Base-by-base conservation (phyloP, 2,797 vertebrate species). In the Esox lucius region DNA sequence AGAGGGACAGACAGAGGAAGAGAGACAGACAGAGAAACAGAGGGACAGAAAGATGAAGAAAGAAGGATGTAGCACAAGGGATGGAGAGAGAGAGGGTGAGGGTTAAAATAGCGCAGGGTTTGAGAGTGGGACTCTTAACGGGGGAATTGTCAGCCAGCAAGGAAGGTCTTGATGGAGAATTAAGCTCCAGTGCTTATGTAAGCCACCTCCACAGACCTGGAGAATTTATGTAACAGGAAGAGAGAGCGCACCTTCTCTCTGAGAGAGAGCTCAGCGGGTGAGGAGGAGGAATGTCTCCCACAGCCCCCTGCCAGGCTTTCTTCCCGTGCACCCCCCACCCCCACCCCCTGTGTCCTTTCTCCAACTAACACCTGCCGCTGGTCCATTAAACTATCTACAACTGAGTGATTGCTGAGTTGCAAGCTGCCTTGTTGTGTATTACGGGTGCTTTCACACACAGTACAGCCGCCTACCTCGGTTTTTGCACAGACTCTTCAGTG, bases 191-290 rank as follows among this genome's bases (percentile, higher is more conserved):
- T 42, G 72, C 67, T 84, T 79, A 79, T 68, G 65, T 82, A 79
- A 80, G 83, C 78, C 68, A 31, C 76, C 76, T 80, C 78, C 83
- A 77, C 68, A 73, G 51, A 65, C 74, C 5, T 35, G 17, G 76
- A 71, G 17, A 56, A 75, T 74, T 84, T 84, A 73, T 71, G 68
- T 78, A 78, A 76, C 26, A 65, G 62, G 62, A 65, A 65, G 62
- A 33, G 35, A 53, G 24, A 28, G 15, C 22, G 13, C 61, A 64
- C 24, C 61, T 31, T 31, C 26, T 64, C 26, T 64, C 26, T 5
- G 5, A 56, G 51, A 28, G 24, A 33, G 62, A 65, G 62, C 62
- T 65, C 28, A 33, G 26, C 62, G 24, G 62, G 62, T 31, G 62
- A 16, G 62, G 65, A 28, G 28, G 28, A 16, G 61, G 15, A 64